These are phyloP conservation scores for Sander vitreus DNA, from an alignment of 2,113 vertebrate genomes.

Conservation along the genomic window DNA sequence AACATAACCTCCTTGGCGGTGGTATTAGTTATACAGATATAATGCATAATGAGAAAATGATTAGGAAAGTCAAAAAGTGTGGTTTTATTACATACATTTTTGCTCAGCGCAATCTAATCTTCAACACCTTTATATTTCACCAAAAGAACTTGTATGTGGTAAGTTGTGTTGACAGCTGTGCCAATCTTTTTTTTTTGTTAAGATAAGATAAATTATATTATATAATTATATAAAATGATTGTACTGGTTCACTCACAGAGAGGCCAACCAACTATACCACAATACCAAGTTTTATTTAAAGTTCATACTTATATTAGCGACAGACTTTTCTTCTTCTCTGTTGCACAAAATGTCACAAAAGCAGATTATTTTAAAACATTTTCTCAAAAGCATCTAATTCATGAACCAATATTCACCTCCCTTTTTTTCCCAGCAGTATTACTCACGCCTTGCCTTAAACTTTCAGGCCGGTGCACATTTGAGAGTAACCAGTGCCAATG, in stretches of 20 bases:
- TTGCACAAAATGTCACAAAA: neutral
- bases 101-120: no score
- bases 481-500: slow-evolving; percentile 78
- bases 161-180: neutral
- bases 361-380: neutral
- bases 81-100: neutral
- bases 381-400: neutral
- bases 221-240: neutral
- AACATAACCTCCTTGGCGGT: no score
- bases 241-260: neutral
- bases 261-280: neutral
- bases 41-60: neutral
- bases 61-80: neutral
- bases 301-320: neutral
- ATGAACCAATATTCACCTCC: neutral
- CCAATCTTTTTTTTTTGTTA: neutral
- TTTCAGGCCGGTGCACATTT: slow-evolving; percentile 82
- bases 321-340: neutral
- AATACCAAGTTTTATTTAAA: neutral
- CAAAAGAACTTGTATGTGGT: neutral
- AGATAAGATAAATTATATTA: neutral
- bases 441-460: neutral
- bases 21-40: no score
- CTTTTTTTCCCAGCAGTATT: slow-evolving; percentile 11
- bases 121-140: no score